Percentiles rank a stretch among this genome's conserved stretches.
phyloP scores from a whole-genome alignment of 2,797 vertebrate genomes.

The Myotis pilosus region DNA sequence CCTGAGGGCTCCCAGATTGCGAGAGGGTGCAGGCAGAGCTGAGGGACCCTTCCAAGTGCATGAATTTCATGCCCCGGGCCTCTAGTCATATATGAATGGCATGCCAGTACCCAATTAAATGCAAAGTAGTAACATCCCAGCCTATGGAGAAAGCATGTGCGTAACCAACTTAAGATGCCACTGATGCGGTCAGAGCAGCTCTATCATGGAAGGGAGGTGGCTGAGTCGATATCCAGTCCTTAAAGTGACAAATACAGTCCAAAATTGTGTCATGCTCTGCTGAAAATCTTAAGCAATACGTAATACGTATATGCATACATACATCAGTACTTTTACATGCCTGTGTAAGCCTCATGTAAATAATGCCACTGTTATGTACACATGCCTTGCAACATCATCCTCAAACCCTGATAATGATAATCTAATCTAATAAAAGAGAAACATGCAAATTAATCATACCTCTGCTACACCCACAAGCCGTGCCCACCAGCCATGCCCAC shows the following conservation, averaged over 20 bases:
- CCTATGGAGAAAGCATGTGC: background rate
- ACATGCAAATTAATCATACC: no score
- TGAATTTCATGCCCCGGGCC: no score
- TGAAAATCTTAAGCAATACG: background rate
- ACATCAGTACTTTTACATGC: background rate
- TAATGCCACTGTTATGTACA: background rate
- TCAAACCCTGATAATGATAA: background rate
- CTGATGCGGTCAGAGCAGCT: background rate
- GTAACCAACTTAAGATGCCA: background rate
- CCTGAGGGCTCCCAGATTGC: no score
- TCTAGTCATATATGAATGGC: background rate
- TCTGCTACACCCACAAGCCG: no score
- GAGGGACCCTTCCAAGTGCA: no score
- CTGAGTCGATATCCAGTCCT: fast-evolving
- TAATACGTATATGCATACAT: background rate
- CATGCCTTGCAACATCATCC: background rate
- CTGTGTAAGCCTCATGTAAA: background rate
- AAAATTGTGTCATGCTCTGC: background rate
- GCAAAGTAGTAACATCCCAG: background rate
- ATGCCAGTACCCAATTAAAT: background rate
- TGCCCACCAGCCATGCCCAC: no score
- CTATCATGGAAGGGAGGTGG: fast-evolving
- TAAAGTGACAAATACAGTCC: background rate
- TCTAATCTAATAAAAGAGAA: background rate
- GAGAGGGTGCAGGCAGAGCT: no score